phyloP scores from a whole-genome alignment of 1,140 invertebrate species.

The Dreissena polymorpha region DNA sequence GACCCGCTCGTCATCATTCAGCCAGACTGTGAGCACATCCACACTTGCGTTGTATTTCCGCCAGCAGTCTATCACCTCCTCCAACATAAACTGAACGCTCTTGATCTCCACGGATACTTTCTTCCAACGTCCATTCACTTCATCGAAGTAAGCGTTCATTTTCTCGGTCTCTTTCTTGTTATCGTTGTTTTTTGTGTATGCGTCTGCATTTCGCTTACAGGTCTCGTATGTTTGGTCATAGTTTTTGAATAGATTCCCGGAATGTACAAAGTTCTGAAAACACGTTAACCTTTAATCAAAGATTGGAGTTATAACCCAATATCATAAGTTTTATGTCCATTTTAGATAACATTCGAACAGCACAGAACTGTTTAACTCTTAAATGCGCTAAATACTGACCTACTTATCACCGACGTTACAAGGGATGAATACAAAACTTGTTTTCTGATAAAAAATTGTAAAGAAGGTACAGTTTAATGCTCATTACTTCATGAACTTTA shows the following conservation, averaged over 20 bases:
- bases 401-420: too few relatives aligned
- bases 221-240: constrained; percentile 95
- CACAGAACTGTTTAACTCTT: too few relatives aligned
- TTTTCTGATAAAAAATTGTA: too few relatives aligned
- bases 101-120: constrained; percentile 93
- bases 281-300: not conserved
- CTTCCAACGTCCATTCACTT: constrained; percentile 93
- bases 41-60: constrained; percentile 88
- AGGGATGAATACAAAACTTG: too few relatives aligned
- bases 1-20: constrained; percentile 87
- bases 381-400: too few relatives aligned
- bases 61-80: constrained; percentile 93
- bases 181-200: constrained; percentile 88
- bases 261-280: constrained; percentile 84
- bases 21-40: constrained; percentile 89
- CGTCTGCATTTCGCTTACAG: constrained; percentile 94
- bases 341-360: too few relatives aligned
- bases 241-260: constrained; percentile 95
- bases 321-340: too few relatives aligned
- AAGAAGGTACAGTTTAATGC: too few relatives aligned
- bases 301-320: too few relatives aligned
- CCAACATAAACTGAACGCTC: constrained; percentile 92
- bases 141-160: constrained; percentile 91
- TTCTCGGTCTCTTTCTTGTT: constrained; percentile 87
- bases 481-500: too few relatives aligned